Evolutionary conservation across 2,888 invertebrate genomes (phyloP), one percentile per base, ranked within the genome.

Genomic region (Chymomyza amoena): DNA sequence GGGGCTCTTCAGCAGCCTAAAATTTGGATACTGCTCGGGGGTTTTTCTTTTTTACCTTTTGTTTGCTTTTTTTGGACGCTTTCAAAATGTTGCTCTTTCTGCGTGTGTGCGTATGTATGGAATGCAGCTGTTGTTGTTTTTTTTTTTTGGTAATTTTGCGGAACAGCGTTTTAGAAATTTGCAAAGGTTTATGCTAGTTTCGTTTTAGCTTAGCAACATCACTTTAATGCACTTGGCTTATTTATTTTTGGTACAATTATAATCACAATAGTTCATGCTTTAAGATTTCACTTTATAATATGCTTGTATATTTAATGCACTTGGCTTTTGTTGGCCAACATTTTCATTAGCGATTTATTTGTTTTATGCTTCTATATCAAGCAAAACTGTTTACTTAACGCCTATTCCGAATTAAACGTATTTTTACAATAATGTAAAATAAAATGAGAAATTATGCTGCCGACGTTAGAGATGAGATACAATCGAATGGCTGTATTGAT

Each of bases 41-140:
- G 52, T 45, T 69, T 73, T 60, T 61, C 39, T 60, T 64, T 45
- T 68, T 82, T 85, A 78, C 76, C 80, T 78, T 83, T 83, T 73
- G 74, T 57, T 69, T 70, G 72, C 59, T 66, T 15, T 73, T 70
- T 66, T 15, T 73, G 69, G 68, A 78, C 64, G 72, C 66, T 73
- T 83, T 56, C 61, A 63, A 69, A n/a, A 57, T 61, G 61, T 71
- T 80, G 61, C 69, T 50, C 71, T 62, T 59, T 54, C 50, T 45
- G 39, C 59, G 57, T 57, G 15, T 20, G 10, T 57, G 28, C 32
- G 39, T 59, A 32, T 13, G 28, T 20, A 25, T 57, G 28, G 28
- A 50, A 28, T 62, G 65, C 81, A 84, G 72, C 77, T 77, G 81
- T 28, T 57, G 66, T 59, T 1, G 25, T 25, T 25, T 60, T 61